Conservation (phyloP, 2,888 invertebrate species). For the Dynastes hyllus region DNA sequence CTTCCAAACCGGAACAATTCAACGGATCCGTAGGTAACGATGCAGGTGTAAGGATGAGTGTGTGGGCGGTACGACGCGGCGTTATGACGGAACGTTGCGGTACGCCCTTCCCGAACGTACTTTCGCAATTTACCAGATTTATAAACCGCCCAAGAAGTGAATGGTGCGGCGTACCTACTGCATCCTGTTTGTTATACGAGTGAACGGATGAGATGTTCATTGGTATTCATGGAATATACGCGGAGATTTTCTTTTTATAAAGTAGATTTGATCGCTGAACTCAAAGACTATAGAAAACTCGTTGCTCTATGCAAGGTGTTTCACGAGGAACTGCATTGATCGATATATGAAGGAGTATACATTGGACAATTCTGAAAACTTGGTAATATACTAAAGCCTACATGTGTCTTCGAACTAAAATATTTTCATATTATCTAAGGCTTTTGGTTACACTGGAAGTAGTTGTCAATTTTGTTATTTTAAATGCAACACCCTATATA, state of each 20-base stretch:
- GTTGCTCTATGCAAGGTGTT: too few relatives aligned
- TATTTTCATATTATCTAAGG: too few relatives aligned
- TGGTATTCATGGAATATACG: conserved; percentile 22
- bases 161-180: not conserved
- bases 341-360: too few relatives aligned
- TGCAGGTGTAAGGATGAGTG: conserved; percentile 18
- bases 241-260: conserved; percentile 10
- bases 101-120: not conserved
- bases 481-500: too few relatives aligned
- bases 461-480: too few relatives aligned
- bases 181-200: not conserved
- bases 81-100: conserved; percentile 16
- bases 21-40: conserved; percentile 32
- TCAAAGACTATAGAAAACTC: not conserved
- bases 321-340: too few relatives aligned
- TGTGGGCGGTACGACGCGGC: not conserved
- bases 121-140: conserved; percentile 23
- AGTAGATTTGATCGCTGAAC: conserved; percentile 14
- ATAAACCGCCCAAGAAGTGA: not conserved
- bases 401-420: too few relatives aligned
- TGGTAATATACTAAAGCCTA: too few relatives aligned
- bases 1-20: conserved; percentile 34
- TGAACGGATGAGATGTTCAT: conserved; percentile 9
- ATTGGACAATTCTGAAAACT: too few relatives aligned
- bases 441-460: too few relatives aligned